These are phyloP conservation scores for Acholoe squamosa DNA, from an alignment of 2,888 invertebrate genomes.

Conservation along the genomic window DNA sequence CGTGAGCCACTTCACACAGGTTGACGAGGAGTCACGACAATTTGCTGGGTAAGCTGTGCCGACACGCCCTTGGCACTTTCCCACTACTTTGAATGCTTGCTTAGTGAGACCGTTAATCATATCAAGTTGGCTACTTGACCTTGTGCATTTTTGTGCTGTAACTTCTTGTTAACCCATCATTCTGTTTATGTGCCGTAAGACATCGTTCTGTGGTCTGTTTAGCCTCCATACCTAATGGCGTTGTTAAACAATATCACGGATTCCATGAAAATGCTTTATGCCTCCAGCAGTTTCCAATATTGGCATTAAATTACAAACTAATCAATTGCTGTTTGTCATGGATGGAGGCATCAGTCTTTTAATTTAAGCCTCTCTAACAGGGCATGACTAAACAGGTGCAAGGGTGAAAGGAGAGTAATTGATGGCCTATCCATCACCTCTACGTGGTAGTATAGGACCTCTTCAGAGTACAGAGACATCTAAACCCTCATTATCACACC, in stretches of 20 bases:
- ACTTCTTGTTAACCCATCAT: background rate
- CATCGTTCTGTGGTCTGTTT: background rate
- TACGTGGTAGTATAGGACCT: too few relatives aligned
- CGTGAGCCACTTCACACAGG: too few relatives aligned
- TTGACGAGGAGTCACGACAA: too few relatives aligned
- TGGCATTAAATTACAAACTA: background rate
- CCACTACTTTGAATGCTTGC: background rate
- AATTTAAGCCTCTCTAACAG: background rate
- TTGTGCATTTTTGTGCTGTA: background rate
- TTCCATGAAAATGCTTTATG: background rate
- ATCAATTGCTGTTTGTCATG: background rate
- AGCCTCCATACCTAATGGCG: background rate
- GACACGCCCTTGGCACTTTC: conserved; percentile 5
- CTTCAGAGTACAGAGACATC: too few relatives aligned
- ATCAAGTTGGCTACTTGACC: background rate
- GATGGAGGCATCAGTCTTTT: background rate
- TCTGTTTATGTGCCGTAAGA: background rate
- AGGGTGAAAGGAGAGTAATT: background rate
- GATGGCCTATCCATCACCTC: background rate
- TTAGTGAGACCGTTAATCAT: background rate
- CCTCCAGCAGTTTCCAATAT: background rate
- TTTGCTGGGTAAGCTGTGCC: too few relatives aligned
- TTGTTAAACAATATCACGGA: background rate
- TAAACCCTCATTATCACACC: too few relatives aligned
- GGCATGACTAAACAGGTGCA: background rate